Percentiles rank a stretch among this genome's conserved stretches.
Evolutionary conservation across 2,113 vertebrate species (phyloP).

Genomic region (Piaya cayana): DNA sequence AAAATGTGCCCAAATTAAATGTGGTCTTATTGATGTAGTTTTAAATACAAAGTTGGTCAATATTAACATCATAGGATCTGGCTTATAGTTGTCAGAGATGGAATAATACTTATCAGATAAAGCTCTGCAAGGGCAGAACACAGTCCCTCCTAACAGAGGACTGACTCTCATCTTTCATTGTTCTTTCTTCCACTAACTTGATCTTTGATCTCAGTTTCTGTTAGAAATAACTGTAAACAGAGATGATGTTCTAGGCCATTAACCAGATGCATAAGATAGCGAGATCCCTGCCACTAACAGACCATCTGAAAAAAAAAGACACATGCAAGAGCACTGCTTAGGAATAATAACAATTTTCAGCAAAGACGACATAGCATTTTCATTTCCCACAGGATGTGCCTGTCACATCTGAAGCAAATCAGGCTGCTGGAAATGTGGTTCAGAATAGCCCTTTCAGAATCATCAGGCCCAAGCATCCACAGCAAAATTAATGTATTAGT

Average conservation of each 20-base stretch:
- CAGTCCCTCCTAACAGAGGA: background rate
- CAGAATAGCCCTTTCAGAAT: background rate
- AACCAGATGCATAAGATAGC: background rate
- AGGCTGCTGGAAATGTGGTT: background rate
- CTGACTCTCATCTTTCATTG: conserved; percentile 1
- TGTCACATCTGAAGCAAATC: background rate
- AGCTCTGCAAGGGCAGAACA: background rate
- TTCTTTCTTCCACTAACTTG: conserved; percentile 41
- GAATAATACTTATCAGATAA: background rate
- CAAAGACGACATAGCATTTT: background rate
- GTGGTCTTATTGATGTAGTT: background rate
- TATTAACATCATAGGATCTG: background rate
- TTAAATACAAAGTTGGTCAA: background rate
- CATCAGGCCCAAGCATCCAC: background rate
- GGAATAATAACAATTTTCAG: background rate
- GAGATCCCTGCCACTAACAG: background rate
- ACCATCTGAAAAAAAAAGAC: background rate
- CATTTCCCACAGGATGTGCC: background rate
- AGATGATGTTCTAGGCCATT: conserved; percentile 6
- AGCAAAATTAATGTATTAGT: background rate
- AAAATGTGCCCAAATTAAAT: conserved; percentile 8
- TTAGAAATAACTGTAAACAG: conserved; percentile 40
- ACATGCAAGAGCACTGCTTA: background rate
- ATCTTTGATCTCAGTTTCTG: conserved; percentile 47
- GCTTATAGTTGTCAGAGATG: background rate